These are phyloP conservation scores for Thalassophryne amazonica DNA, from an alignment of 2,797 vertebrate species.

Conservation along the genomic window DNA sequence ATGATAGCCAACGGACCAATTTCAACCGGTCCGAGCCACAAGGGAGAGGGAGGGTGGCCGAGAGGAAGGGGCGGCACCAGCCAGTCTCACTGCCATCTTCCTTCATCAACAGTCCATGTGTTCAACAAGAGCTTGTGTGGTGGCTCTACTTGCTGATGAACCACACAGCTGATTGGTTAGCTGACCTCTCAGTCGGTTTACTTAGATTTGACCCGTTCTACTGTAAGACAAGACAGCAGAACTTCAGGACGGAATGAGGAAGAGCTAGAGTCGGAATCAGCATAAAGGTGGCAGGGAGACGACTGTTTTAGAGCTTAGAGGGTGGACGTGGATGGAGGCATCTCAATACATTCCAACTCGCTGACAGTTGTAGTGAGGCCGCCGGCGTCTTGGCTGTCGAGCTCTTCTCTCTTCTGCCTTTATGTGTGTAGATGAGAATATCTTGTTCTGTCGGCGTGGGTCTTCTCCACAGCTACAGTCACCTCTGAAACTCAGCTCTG, in stretches of 20 bases:
- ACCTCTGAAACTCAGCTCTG: constrained; percentile 14
- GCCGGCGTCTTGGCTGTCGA: neutral
- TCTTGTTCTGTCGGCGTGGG: neutral
- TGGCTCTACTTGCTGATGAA: neutral
- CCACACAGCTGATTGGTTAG: neutral
- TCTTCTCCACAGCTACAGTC: constrained; percentile 13
- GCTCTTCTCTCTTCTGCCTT: neutral
- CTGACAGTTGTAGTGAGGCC: too few species aligned
- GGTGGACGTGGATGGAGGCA: too few species aligned
- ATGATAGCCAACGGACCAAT: constrained; percentile 64
- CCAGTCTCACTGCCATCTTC: constrained; percentile 88
- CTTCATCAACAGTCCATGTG: constrained; percentile 78
- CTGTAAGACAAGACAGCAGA: neutral
- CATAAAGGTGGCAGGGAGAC: too few species aligned
- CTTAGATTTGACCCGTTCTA: neutral
- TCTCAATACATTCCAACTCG: too few species aligned
- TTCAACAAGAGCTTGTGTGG: constrained; percentile 1
- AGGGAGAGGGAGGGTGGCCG: constrained; percentile 67
- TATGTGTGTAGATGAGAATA: neutral
- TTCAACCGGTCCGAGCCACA: constrained; percentile 81
- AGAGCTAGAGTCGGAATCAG: too few species aligned
- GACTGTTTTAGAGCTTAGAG: too few species aligned
- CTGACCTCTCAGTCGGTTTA: neutral
- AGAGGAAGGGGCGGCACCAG: constrained; percentile 65
- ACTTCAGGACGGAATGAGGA: neutral